Evolutionary conservation across 2,888 invertebrate species (phyloP).

Genomic region (Rosalia funebris): DNA sequence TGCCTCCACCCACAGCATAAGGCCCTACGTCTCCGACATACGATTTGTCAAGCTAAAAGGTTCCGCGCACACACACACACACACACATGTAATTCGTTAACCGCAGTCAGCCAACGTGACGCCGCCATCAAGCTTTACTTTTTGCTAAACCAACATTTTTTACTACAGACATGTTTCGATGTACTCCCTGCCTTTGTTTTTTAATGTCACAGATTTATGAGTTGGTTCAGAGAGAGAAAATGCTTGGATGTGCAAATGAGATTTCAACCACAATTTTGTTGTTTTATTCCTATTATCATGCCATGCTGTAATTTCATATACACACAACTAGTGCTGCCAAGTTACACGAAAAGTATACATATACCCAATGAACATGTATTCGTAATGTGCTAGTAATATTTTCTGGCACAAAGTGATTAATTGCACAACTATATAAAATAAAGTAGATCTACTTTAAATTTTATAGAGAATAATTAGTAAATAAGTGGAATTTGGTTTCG

Average conservation of each 20-base stretch:
- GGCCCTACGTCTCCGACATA: conserved; percentile 55
- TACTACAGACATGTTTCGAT: conserved; percentile 62
- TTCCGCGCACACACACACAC: conserved; percentile 62
- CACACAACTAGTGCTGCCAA: conserved; percentile 35
- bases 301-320: conserved; percentile 41
- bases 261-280: conserved; percentile 53
- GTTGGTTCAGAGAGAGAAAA: conserved; percentile 35
- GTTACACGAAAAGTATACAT: conserved; percentile 29
- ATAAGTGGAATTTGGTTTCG: too few relatives aligned
- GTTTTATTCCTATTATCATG: conserved; percentile 44
- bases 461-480: too few relatives aligned
- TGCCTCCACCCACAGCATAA: conserved; percentile 58
- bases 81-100: conserved; percentile 63
- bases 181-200: conserved; percentile 60
- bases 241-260: conserved; percentile 59
- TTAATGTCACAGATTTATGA: conserved; percentile 61
- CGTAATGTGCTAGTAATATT: not conserved
- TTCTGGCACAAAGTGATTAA: too few relatives aligned
- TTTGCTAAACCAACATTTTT: conserved; percentile 60
- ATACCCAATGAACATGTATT: conserved; percentile 16
- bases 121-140: conserved; percentile 59
- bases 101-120: conserved; percentile 64
- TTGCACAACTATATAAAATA: too few relatives aligned
- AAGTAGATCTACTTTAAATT: too few relatives aligned
- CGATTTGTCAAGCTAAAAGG: conserved; percentile 65